These are phyloP conservation scores for Sebastes schlegelii DNA, from an alignment of 2,113 vertebrate species.

Conservation along the genomic window DNA sequence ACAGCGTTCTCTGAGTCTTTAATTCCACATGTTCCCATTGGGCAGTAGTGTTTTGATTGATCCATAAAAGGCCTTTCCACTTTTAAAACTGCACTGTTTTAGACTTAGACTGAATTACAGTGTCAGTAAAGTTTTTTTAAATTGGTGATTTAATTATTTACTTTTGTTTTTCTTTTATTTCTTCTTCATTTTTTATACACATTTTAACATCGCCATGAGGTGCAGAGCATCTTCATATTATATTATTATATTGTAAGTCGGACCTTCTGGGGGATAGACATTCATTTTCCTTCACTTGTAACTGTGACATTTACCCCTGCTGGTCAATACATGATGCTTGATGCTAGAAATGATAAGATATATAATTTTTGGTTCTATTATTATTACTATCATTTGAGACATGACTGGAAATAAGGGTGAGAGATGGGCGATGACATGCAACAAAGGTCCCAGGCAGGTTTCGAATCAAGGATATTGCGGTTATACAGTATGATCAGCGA, in stretches of 20 bases:
- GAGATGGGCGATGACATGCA: neutral
- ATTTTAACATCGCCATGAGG: neutral
- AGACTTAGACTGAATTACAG: neutral
- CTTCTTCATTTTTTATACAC: neutral
- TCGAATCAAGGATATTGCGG: neutral
- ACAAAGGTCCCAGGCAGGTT: neutral
- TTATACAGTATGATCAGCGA: neutral
- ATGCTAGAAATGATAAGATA: neutral
- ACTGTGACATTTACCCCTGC: neutral
- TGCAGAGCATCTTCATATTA: neutral
- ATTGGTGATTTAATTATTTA: neutral
- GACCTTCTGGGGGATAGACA: neutral
- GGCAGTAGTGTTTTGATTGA: neutral
- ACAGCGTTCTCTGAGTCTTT: neutral
- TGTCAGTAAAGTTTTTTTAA: neutral
- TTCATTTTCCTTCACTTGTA: neutral
- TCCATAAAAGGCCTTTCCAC: neutral
- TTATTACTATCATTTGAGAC: neutral
- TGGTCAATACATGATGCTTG: neutral
- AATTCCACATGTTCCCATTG: neutral
- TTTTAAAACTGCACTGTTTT: neutral
- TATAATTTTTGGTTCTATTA: too few relatives aligned
- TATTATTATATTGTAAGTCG: neutral
- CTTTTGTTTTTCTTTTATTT: neutral
- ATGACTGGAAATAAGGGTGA: neutral